phyloP scores from a whole-genome alignment of 2,797 vertebrate genomes.

The Tiaroga cobitis region DNA sequence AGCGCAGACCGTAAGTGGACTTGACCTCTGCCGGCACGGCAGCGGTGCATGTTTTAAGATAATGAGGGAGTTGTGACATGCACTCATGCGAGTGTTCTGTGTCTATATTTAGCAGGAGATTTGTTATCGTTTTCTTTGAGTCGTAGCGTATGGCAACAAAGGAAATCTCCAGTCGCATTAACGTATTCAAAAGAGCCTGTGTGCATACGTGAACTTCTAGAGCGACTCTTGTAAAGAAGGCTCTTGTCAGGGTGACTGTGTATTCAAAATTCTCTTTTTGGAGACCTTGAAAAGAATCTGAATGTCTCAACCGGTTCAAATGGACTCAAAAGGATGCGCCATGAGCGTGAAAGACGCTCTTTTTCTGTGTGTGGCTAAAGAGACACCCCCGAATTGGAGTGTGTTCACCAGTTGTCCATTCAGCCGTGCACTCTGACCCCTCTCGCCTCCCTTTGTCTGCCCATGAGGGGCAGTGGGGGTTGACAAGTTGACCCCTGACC shows the following conservation, averaged over 20 bases:
- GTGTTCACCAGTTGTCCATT: slow-evolving; percentile 58
- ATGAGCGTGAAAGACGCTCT: slow-evolving; percentile 48
- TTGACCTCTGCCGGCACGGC: slow-evolving; percentile 58
- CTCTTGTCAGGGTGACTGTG: slow-evolving; percentile 15
- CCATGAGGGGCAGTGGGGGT: slow-evolving; percentile 67
- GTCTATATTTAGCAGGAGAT: slow-evolving; percentile 3
- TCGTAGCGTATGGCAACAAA: slow-evolving; percentile 2
- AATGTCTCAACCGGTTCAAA: slow-evolving; percentile 49
- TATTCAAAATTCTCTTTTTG: slow-evolving; percentile 41
- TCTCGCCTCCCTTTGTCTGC: slow-evolving; percentile 75
- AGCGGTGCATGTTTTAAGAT: slow-evolving; percentile 62
- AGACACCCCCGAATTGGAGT: slow-evolving; percentile 40
- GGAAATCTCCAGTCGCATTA: slow-evolving; percentile 36
- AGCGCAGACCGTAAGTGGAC: slow-evolving; percentile 65
- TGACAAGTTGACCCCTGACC: slow-evolving; percentile 76
- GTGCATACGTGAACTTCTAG: slow-evolving; percentile 13
- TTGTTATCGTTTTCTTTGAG: slow-evolving; percentile 25
- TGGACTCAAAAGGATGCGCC: slow-evolving; percentile 52
- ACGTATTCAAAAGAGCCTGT: slow-evolving; percentile 19
- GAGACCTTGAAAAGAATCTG: slow-evolving; percentile 51
- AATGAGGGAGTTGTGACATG: slow-evolving; percentile 43
- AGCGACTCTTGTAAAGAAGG: slow-evolving; percentile 10
- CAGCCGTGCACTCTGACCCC: slow-evolving; percentile 50
- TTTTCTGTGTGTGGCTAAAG: slow-evolving; percentile 48
- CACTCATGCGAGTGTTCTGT: slow-evolving; percentile 1